Evolutionary conservation across 2,888 invertebrate genomes (phyloP), one percentile per base, ranked within the genome.

Genomic region (Emmelina monodactyla): DNA sequence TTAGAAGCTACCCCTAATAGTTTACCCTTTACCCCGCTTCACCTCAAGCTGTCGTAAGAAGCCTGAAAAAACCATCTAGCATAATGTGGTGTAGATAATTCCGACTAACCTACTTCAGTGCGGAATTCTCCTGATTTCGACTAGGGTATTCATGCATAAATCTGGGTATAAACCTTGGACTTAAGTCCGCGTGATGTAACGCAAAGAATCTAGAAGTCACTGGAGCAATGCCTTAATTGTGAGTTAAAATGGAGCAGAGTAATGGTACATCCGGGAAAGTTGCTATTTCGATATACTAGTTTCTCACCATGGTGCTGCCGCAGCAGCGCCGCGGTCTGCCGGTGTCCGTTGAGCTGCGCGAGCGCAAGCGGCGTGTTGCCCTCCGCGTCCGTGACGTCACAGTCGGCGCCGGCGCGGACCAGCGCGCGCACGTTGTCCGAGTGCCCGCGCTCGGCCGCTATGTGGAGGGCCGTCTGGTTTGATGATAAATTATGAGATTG

Each of bases 381-480:
- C 47, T 82, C 82, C 2, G 81, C 82, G 62, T 93, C 75, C 1
- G 41, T 62, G 1, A 84, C 63, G 38, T 76, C 57, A 37, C 88
- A 65, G 50, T 86, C 83, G 0, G 90, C 91, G 32, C 88, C 87
- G 43, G 86, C 83, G 40, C 83, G 72, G 35, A 93, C 63, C 19
- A 94, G 73, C 15, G 83, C 69, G 16, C 76, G 69, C 1, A 91
- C 83, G 56, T 92, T 92, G 39, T 83, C 83, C 22, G 82, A 72
- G 59, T 91, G 88, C 0, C 93, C 93, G 53, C 89, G 86, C 56
- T 92, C 91, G 1, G 91, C 87, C 35, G 90, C 88, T 16, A 92
- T 82, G 70, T 94, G 94, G 10, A 94, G 75, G 2, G 93, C 87
- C 9, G 91, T 91, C 85, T 92, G 71, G 13, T 7, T 4, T n/a